phyloP scores from a whole-genome alignment of 2,888 invertebrate genomes.

The Ophraella communa region DNA sequence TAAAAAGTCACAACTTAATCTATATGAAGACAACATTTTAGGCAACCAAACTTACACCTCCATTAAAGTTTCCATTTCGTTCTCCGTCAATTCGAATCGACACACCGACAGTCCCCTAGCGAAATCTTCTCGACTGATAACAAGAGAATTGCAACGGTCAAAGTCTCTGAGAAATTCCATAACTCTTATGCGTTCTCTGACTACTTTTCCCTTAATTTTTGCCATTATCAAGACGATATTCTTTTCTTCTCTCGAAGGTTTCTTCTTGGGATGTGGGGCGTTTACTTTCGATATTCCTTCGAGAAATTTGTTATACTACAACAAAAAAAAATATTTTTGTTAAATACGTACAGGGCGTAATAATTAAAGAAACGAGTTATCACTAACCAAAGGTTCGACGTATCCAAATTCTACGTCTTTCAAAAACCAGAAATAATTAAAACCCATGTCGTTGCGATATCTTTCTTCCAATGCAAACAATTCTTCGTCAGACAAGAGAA shows the following conservation, averaged over 20 bases:
- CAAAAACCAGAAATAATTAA: conserved; percentile 75
- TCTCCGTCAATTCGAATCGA: conserved; percentile 69
- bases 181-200: conserved; percentile 71
- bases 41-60: conserved; percentile 66
- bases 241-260: conserved; percentile 61
- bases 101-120: conserved; percentile 72
- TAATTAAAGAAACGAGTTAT: neutral
- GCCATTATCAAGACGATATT: conserved; percentile 76
- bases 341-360: neutral
- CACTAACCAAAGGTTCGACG: conserved; percentile 55
- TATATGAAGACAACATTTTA: neutral
- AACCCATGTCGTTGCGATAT: conserved; percentile 77
- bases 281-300: conserved; percentile 57
- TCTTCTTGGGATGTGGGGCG: conserved; percentile 49
- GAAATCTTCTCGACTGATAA: conserved; percentile 72
- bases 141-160: conserved; percentile 69
- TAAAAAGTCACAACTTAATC: conserved; percentile 48
- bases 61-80: conserved; percentile 74
- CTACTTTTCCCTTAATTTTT: conserved; percentile 76
- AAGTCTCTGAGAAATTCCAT: conserved; percentile 72
- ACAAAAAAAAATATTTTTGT: conserved; percentile 1
- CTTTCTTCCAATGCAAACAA: conserved; percentile 72
- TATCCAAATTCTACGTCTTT: conserved; percentile 67
- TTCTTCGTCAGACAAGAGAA: conserved; percentile 71
- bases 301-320: conserved; percentile 55